Conservation (phyloP, 2,113 vertebrate genomes). For the Coreoperca whiteheadi region DNA sequence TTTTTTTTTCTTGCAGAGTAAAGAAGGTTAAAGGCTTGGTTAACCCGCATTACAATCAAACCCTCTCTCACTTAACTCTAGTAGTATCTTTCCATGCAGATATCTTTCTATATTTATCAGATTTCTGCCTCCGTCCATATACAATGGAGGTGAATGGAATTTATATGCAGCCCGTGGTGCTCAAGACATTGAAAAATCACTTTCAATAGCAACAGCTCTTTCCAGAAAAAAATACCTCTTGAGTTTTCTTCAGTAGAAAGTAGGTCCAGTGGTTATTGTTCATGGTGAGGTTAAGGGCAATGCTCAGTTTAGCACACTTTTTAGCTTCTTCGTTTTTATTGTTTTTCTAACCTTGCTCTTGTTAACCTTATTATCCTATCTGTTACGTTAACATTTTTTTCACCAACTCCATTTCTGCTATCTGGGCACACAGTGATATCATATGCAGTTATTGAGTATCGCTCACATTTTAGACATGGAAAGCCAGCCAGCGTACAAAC, state of each 20-base stretch:
- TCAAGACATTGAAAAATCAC: not conserved
- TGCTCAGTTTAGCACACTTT: not conserved
- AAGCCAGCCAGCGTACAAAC: not conserved
- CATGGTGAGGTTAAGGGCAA: not conserved
- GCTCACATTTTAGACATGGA: too few relatives aligned
- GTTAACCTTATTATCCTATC: too few relatives aligned
- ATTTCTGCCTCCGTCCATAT: not conserved
- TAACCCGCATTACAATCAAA: not conserved
- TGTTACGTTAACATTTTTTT: too few relatives aligned
- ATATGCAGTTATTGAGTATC: too few relatives aligned
- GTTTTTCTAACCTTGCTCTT: too few relatives aligned
- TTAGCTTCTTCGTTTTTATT: not conserved
- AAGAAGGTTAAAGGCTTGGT: not conserved
- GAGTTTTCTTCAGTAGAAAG: too few relatives aligned
- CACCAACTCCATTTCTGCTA: too few relatives aligned
- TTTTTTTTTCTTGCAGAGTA: not conserved
- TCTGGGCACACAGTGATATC: too few relatives aligned
- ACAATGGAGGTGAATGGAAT: not conserved
- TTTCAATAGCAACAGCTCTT: not conserved
- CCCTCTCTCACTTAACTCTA: not conserved
- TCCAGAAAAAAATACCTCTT: not conserved
- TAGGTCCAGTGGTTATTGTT: not conserved
- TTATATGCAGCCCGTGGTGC: not conserved
- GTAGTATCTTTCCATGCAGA: not conserved
- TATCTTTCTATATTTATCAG: not conserved